Percentiles rank a stretch among this genome's conserved stretches.
Conservation (phyloP, 2,797 vertebrate genomes). For the Prionace glauca region DNA sequence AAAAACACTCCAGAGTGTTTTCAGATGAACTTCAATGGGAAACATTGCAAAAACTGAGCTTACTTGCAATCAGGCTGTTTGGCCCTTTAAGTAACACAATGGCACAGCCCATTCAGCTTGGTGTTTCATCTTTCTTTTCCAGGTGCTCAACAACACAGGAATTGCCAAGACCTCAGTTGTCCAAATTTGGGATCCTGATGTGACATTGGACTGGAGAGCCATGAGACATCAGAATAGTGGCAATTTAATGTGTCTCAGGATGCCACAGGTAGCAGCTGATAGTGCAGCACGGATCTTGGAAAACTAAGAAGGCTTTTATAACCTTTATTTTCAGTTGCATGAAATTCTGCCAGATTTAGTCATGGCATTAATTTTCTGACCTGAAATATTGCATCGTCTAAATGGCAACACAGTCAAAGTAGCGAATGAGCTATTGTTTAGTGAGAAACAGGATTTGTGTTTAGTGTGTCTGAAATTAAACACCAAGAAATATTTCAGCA, state of each 20-base stretch:
- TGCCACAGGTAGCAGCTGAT: background rate
- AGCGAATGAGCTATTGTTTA: background rate
- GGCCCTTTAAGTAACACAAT: no score
- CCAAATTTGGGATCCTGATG: no score
- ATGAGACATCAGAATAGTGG: background rate
- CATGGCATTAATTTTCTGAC: background rate
- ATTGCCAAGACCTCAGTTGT: no score
- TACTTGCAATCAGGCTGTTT: no score
- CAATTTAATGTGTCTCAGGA: background rate
- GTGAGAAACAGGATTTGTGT: background rate
- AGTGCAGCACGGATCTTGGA: background rate
- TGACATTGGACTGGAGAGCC: no score
- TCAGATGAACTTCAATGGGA: background rate
- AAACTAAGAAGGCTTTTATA: background rate
- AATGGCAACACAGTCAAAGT: background rate
- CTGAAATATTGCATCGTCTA: background rate
- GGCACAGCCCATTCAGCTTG: no score
- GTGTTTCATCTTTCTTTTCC: no score
- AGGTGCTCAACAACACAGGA: no score
- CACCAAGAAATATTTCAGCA: slow-evolving; percentile 6
- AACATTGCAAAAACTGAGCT: background rate
- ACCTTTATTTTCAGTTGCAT: background rate
- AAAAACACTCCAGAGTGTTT: background rate
- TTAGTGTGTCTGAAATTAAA: background rate
- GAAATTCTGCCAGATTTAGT: background rate